These are phyloP conservation scores for Antheraea mylitta DNA, from an alignment of 1,140 invertebrate genomes.

Conservation along the genomic window DNA sequence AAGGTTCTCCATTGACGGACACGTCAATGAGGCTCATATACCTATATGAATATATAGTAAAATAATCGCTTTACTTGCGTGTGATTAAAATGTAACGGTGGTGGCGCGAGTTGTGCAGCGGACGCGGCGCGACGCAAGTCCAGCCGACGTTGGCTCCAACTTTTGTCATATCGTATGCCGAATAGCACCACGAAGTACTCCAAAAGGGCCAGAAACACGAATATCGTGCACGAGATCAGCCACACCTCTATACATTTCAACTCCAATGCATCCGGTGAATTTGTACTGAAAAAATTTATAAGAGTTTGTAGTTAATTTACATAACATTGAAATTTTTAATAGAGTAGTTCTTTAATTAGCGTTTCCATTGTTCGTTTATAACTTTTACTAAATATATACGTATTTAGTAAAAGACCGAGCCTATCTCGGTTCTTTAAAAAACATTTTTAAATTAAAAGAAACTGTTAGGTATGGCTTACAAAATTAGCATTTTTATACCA, in stretches of 20 bases:
- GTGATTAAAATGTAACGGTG: slow-evolving; percentile 69
- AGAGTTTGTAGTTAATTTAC: too few species aligned
- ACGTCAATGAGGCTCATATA: too few species aligned
- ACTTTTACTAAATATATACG: too few species aligned
- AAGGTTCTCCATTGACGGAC: too few species aligned
- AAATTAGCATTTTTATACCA: too few species aligned
- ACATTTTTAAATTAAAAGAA: too few species aligned
- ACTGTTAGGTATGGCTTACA: too few species aligned
- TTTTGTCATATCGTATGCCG: slow-evolving; percentile 81
- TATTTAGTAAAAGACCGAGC: too few species aligned
- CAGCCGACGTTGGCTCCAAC: slow-evolving; percentile 78
- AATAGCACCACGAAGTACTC: slow-evolving; percentile 86
- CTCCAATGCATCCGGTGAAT: slow-evolving; percentile 82
- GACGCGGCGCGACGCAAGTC: slow-evolving; percentile 66
- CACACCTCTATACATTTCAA: slow-evolving; percentile 86
- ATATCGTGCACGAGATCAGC: slow-evolving; percentile 85
- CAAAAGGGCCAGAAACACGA: slow-evolving; percentile 85
- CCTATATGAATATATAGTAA: too few species aligned
- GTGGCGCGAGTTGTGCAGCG: slow-evolving; percentile 60
- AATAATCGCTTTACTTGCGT: slow-evolving; percentile 49
- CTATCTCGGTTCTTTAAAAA: too few species aligned
- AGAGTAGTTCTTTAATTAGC: neutral
- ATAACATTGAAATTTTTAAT: too few species aligned
- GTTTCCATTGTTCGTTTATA: too few species aligned
- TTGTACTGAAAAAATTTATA: slow-evolving; percentile 72